Percentiles rank a stretch among this genome's conserved stretches.
Evolutionary conservation across 1,140 invertebrate genomes (phyloP).

Genomic region (Thaumatotibia leucotreta): DNA sequence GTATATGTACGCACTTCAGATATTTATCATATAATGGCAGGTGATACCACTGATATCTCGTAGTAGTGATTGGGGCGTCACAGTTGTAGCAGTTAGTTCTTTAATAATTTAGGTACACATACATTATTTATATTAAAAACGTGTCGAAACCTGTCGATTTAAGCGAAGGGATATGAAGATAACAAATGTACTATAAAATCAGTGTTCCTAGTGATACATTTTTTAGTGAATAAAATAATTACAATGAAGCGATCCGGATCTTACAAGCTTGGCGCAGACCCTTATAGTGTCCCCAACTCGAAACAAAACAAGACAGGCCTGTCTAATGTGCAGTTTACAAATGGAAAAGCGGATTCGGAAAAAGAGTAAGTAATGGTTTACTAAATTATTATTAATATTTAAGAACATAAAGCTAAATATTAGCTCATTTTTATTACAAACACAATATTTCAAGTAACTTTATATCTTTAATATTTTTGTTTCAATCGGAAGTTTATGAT

Average conservation of each 20-base stretch:
- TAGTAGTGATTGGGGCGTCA: background rate
- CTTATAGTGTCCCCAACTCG: no score
- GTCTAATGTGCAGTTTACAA: conserved; percentile 9
- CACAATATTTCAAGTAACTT: no score
- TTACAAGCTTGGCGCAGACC: background rate
- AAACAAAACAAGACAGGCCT: background rate
- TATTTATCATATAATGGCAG: conserved; percentile 13
- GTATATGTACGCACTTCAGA: background rate
- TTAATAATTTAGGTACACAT: background rate
- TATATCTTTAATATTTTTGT: no score
- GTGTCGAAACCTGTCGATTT: background rate
- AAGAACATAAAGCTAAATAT: background rate
- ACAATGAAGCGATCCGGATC: background rate
- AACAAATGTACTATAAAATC: background rate
- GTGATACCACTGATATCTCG: background rate
- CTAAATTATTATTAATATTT: background rate
- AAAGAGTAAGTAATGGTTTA: background rate
- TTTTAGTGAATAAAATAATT: background rate
- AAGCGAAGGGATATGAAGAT: no score
- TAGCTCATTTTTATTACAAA: no score
- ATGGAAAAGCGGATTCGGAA: background rate
- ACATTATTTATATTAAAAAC: background rate
- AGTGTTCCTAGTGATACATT: background rate
- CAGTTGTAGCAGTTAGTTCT: background rate
- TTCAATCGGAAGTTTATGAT: no score